phyloP scores from a whole-genome alignment of 2,113 vertebrate species.

The Passerina amoena region DNA sequence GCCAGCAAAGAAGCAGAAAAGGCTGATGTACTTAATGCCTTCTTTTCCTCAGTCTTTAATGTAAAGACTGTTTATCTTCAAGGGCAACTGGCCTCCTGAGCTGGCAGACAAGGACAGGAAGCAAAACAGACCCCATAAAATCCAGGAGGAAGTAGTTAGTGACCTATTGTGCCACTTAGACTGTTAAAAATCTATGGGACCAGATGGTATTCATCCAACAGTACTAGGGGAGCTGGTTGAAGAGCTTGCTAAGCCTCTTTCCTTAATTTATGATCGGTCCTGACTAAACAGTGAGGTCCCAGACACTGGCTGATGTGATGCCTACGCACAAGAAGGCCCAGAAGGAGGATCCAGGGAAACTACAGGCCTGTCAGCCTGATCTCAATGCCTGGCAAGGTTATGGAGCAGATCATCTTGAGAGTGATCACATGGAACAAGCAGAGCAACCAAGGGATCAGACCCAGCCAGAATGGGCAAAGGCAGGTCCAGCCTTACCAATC shows the following conservation, averaged over 20 bases:
- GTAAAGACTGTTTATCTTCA: background rate
- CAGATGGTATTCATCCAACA: background rate
- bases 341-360: background rate
- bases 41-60: background rate
- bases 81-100: background rate
- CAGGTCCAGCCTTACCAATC: background rate
- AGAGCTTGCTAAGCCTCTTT: background rate
- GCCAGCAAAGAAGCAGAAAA: background rate
- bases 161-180: background rate
- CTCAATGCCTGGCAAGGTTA: background rate
- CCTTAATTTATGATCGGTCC: background rate
- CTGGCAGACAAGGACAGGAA: background rate
- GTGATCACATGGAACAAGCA: rapidly evolving
- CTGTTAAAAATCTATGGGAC: no score
- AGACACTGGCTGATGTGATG: background rate
- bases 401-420: background rate
- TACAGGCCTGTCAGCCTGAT: background rate
- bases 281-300: background rate
- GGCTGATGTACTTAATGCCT: background rate
- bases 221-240: background rate
- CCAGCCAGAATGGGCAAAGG: background rate
- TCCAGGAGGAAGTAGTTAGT: background rate
- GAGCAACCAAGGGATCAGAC: background rate
- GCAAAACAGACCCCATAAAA: background rate
- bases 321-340: background rate